A percentile compares a stretch with the other conserved stretches of the same genome.
Evolutionary conservation across 2,797 vertebrate species (phyloP).

Genomic region (Nannoperca obscura): DNA sequence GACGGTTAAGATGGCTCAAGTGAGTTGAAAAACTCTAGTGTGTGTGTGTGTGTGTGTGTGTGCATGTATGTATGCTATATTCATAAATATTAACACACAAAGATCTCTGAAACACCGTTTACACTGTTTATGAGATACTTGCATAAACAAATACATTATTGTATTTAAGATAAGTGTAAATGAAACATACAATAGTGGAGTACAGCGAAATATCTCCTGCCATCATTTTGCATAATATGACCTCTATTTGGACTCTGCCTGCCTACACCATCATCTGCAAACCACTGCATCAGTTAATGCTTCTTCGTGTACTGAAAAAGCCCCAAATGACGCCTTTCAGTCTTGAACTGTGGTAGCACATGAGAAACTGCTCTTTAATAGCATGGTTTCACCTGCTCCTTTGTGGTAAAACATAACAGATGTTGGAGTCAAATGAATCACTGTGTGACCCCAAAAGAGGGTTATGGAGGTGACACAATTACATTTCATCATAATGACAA

Average conservation of each 20-base stretch:
- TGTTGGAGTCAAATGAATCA: conserved; percentile 37
- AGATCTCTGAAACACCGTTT: background rate
- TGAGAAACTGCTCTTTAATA: conserved; percentile 16
- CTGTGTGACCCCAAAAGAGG: conserved; percentile 5
- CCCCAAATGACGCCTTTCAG: conserved; percentile 11
- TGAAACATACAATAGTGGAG: background rate
- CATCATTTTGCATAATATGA: conserved; percentile 28
- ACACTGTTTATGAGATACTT: background rate
- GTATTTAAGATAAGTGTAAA: background rate
- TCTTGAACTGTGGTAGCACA: conserved; percentile 6
- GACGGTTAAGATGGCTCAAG: conserved; percentile 21
- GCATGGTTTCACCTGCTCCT: background rate
- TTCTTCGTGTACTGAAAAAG: conserved; percentile 10
- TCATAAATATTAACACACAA: background rate
- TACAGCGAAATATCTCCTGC: background rate
- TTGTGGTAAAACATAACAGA: conserved; percentile 28
- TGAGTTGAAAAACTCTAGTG: conserved; percentile 11
- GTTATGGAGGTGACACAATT: conserved; percentile 23
- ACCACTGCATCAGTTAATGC: conserved; percentile 4
- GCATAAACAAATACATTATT: conserved; percentile 13
- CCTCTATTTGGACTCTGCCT: conserved; percentile 21
- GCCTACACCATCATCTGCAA: conserved; percentile 16
- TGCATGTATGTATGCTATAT: background rate
- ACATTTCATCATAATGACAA: conserved; percentile 23
- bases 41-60: background rate